phyloP scores from a whole-genome alignment of 37 sponge, comb jelly and placozoan genomes.

The Amphimedon queenslandica region DNA sequence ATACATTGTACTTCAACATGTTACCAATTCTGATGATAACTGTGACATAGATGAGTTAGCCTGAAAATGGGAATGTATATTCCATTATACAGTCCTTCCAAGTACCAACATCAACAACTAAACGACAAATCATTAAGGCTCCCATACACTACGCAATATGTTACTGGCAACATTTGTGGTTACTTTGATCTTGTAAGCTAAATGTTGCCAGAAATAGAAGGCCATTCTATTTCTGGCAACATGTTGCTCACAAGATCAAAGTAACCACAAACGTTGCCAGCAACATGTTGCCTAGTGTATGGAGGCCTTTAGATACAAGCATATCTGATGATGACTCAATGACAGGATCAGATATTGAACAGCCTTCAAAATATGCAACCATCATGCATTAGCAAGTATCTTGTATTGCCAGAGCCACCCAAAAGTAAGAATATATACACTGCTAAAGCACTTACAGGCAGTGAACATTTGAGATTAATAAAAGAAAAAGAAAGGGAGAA shows the following conservation, averaged over 20 bases:
- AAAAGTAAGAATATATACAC: not conserved
- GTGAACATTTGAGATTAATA: not conserved
- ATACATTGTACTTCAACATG: too few species aligned
- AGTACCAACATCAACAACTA: not conserved
- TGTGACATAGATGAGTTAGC: not conserved
- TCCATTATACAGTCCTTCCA: not conserved
- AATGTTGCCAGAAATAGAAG: too few species aligned
- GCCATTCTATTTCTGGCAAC: too few species aligned
- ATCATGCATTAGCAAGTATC: too few species aligned
- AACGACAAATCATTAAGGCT: not conserved
- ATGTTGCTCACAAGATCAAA: too few species aligned
- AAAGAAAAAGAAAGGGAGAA: not conserved
- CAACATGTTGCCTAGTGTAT: too few species aligned
- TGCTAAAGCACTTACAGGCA: not conserved
- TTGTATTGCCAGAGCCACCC: not conserved
- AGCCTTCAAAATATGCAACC: not conserved
- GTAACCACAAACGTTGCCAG: too few species aligned
- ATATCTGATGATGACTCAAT: not conserved
- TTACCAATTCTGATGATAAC: not conserved
- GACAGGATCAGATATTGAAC: not conserved
- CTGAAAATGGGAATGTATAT: not conserved
- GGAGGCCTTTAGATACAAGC: too few species aligned
- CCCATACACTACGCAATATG: too few species aligned
- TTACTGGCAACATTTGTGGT: too few species aligned
- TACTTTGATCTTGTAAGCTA: too few species aligned